Evolutionary conservation across 2,888 invertebrate genomes (phyloP).

Genomic region (Rhyacophila evoluta): DNA sequence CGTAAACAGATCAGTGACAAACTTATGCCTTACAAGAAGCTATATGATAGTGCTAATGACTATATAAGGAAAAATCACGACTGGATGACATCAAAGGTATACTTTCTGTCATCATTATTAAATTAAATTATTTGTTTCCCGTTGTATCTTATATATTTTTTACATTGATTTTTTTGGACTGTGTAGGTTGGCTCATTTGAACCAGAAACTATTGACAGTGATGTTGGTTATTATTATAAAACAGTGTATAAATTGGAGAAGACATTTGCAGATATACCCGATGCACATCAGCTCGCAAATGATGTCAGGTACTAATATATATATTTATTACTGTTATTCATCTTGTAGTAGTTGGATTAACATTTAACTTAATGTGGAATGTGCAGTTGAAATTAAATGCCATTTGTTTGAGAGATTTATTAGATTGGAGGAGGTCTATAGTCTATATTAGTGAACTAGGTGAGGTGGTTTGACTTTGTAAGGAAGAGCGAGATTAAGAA

Average conservation of each 20-base stretch:
- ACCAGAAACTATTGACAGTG: constrained; percentile 89
- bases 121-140: background rate
- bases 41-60: constrained; percentile 90
- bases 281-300: constrained; percentile 78
- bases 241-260: constrained; percentile 91
- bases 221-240: constrained; percentile 77
- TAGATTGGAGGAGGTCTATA: no score
- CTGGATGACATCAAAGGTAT: constrained; percentile 83
- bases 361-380: no score
- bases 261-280: constrained; percentile 81
- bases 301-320: constrained; percentile 70
- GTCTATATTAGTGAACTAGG: no score
- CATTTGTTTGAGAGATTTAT: no score
- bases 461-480: no score
- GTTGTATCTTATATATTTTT: background rate
- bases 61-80: constrained; percentile 84
- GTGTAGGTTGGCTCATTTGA: constrained; percentile 82
- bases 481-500: no score
- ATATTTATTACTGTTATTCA: no score
- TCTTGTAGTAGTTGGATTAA: background rate
- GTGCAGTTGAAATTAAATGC: no score
- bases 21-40: constrained; percentile 85
- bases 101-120: background rate
- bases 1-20: constrained; percentile 83
- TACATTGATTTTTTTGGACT: background rate